phyloP scores from a whole-genome alignment of 1,140 invertebrate species.

The Tyrophagus putrescentiae region DNA sequence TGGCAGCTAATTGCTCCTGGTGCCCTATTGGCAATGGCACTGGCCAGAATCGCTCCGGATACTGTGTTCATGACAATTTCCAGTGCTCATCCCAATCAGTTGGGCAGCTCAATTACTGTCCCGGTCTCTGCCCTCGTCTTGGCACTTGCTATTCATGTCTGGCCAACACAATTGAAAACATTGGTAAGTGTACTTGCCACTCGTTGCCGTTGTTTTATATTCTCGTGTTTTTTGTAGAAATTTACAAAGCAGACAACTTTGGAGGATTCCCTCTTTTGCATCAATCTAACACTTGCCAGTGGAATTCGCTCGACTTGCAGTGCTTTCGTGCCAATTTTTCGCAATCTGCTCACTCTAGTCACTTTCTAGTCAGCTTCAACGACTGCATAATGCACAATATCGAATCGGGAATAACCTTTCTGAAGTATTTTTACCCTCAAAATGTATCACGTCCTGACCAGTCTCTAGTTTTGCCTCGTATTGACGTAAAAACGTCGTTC shows the following conservation, averaged over 20 bases:
- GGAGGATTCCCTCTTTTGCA: constrained; percentile 53
- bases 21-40: background rate
- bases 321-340: constrained; percentile 43
- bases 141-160: constrained; percentile 75
- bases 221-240: too few species aligned
- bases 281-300: background rate
- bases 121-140: constrained; percentile 68
- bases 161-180: constrained; percentile 24
- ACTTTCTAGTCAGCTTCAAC: too few species aligned
- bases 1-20: background rate
- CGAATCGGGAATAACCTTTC: constrained; percentile 68
- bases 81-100: background rate
- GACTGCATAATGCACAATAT: constrained; percentile 62
- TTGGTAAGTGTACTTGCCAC: too few species aligned
- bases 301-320: background rate
- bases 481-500: constrained; percentile 33
- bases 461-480: constrained; percentile 32
- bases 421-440: constrained; percentile 67
- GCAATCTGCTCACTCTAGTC: too few species aligned
- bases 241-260: constrained; percentile 30
- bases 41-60: background rate
- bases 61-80: background rate
- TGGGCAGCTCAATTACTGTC: constrained; percentile 42
- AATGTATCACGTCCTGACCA: constrained; percentile 71
- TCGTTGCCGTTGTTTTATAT: too few species aligned